Conservation (phyloP, 2,113 vertebrate genomes). For the Pelecanus crispus region DNA sequence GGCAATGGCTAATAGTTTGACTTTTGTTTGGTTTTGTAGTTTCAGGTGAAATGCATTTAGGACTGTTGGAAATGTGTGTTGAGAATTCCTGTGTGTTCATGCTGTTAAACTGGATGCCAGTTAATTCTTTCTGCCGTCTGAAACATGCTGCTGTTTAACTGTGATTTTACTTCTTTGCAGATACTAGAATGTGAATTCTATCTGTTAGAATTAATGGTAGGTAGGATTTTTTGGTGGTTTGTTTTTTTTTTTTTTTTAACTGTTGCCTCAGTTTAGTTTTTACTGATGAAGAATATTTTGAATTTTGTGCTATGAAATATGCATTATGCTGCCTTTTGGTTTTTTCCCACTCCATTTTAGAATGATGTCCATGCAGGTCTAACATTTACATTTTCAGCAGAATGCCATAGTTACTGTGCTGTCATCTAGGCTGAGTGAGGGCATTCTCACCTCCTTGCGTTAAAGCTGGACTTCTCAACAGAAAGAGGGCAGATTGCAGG, state of each 20-base stretch:
- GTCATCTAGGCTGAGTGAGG: background rate
- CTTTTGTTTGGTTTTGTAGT: background rate
- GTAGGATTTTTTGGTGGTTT: constrained; percentile 31
- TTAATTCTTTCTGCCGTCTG: background rate
- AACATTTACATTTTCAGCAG: background rate
- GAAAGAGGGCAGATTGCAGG: background rate
- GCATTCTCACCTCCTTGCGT: background rate
- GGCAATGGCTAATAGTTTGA: background rate
- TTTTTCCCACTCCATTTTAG: background rate
- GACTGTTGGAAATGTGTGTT: background rate
- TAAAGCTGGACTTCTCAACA: background rate
- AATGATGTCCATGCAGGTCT: background rate
- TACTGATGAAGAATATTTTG: background rate
- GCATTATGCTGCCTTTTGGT: background rate
- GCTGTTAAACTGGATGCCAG: background rate
- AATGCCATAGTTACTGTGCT: background rate
- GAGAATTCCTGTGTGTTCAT: background rate
- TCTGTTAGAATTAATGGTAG: constrained; percentile 97
- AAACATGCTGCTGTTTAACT: background rate
- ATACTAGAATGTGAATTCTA: constrained; percentile 99
- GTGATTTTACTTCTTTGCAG: constrained; percentile 68
- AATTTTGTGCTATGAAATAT: background rate
- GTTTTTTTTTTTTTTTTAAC: background rate
- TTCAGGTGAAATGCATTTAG: background rate
- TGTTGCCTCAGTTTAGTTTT: background rate